These are phyloP conservation scores for Pemphigus obesinymphae DNA, from an alignment of 1,140 invertebrate genomes.

Conservation along the genomic window DNA sequence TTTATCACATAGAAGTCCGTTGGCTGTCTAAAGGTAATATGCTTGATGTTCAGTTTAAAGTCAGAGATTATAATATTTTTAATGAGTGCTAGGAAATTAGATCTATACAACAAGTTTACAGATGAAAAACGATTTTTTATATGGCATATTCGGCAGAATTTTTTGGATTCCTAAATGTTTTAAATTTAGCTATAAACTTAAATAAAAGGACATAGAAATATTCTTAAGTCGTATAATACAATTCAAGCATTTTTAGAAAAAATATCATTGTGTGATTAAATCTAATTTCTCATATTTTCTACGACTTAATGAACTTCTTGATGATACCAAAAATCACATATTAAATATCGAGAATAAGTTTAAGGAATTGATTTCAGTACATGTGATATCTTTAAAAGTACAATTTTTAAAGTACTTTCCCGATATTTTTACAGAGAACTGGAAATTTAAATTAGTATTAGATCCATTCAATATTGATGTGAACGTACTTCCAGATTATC, in stretches of 20 bases:
- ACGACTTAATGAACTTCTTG: constrained; percentile 10
- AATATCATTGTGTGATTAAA: constrained; percentile 10
- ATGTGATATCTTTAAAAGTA: constrained; percentile 34
- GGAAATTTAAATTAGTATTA: background rate
- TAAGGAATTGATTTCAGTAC: constrained; percentile 14
- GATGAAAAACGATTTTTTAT: constrained; percentile 22
- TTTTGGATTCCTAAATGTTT: background rate
- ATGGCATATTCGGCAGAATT: background rate
- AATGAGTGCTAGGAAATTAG: background rate
- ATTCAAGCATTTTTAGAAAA: constrained; percentile 15
- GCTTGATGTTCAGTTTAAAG: constrained; percentile 37
- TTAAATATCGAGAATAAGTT: constrained; percentile 29
- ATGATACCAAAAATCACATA: constrained; percentile 20
- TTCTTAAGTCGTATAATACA: background rate
- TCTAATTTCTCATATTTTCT: constrained; percentile 34
- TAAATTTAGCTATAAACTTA: background rate
- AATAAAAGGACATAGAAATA: background rate
- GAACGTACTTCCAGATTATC: constrained; percentile 26
- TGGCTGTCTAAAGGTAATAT: constrained; percentile 42
- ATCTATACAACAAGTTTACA: background rate
- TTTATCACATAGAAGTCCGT: constrained; percentile 39
- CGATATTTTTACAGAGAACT: constrained; percentile 18
- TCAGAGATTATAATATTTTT: constrained; percentile 32
- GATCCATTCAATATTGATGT: constrained; percentile 36
- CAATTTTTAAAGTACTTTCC: constrained; percentile 37